Base-by-base conservation (phyloP, 2,797 vertebrate genomes). In the Coregonus ussuriensis region DNA sequence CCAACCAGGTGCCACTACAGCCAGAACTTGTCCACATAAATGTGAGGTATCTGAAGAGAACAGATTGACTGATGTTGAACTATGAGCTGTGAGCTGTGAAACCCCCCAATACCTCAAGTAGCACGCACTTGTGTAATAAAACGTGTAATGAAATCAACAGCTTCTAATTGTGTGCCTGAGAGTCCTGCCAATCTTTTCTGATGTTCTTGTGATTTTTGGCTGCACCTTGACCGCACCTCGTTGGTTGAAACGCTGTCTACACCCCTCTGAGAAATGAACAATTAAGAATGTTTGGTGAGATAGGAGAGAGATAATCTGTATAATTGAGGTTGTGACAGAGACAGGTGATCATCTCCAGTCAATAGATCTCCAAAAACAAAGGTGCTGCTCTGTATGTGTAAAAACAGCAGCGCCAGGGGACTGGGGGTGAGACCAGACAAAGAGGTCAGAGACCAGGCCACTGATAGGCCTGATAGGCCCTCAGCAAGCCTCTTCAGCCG, bases 401-500 rank as follows among this genome's bases (percentile, higher is more conserved):
- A 71, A 85, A 81, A 84, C 77, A 80, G 74, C 75, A 72, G 9
- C 73, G 53, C 77, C 78, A 74, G 70, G 81, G 83, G 88, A 73
- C 75, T 41, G 74, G 77, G 76, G 68, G 74, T 84, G 1, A 54
- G 81, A 82, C 72, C 83, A 85, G 78, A 83, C 76, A 82, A 69
- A 77, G 59, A 83, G 81, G 85, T 82, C 81, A 79, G 85, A 89
- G 86, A 85, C 89, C 81, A 4, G 79, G 76, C 69, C 81, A 75
- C 82, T 81, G 87, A 89, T 83, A 84, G 79, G 33, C 41, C n/a
- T 15, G 11, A 41, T 53, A 5, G 29, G 74, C 81, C 71, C 84
- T 82, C 74, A 72, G 35, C 77, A 18, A 86, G 77, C 89, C 83
- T 87, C 87, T 86, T 88, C 84, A 84, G 84, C 81, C 83, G 88